phyloP scores from a whole-genome alignment of 2,113 vertebrate species.

The Alethe diademata region DNA sequence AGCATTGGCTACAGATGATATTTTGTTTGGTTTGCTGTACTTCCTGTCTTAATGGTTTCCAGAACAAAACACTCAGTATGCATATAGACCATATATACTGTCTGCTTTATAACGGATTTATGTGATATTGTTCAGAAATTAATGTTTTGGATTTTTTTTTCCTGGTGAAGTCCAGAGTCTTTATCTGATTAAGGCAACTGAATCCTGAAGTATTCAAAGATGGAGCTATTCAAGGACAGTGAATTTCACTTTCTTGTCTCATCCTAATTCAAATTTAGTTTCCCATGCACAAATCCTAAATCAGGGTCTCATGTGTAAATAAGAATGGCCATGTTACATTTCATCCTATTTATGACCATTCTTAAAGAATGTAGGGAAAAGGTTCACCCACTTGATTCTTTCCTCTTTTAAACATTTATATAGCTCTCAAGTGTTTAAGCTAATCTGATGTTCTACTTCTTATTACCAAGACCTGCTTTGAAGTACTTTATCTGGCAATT shows the following conservation, averaged over 20 bases:
- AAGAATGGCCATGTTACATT: neutral
- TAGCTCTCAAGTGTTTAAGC: neutral
- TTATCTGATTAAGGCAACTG: neutral
- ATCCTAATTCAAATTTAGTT: neutral
- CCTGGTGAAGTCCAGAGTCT: neutral
- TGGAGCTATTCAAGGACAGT: neutral
- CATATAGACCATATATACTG: neutral
- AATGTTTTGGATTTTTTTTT: neutral
- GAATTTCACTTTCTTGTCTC: neutral
- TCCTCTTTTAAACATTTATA: neutral
- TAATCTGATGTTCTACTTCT: conserved; percentile 31
- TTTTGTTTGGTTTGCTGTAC: neutral
- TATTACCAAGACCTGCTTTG: conserved; percentile 34
- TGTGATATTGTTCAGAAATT: neutral
- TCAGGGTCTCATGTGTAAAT: neutral
- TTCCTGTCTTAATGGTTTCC: neutral
- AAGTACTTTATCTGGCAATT: conserved; percentile 50
- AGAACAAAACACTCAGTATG: neutral
- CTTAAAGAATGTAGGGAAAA: neutral
- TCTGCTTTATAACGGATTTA: neutral
- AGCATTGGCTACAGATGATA: neutral
- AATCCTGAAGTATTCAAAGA: neutral
- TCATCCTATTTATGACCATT: neutral
- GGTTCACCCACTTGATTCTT: neutral
- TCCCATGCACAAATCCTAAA: neutral